Evolutionary conservation across 1,140 invertebrate species (phyloP), one percentile per base, ranked within the genome.

Genomic region (Calephelis nemesis): DNA sequence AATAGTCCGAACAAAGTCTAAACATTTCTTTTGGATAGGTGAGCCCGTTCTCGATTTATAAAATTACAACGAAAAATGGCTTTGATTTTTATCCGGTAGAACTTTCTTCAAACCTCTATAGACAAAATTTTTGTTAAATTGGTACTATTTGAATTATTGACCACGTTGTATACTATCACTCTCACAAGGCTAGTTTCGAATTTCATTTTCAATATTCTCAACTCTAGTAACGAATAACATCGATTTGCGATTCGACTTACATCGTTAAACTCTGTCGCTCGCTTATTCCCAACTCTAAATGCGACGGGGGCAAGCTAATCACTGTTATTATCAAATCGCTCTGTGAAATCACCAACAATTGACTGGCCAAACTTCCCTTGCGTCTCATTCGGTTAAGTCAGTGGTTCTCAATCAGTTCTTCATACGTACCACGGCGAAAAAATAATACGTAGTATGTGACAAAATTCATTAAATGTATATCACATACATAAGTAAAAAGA

Each of bases 331-430:
- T 75, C 77, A 78, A 88, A 89, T 88, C 81, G 77, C 81, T 81
- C 74, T 82, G 79, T 83, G 85, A 90, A 85, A 90, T 88, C 83
- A 80, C 67, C 78, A 80, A 87, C 84, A 87, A 88, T 86, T 78
- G 81, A 73, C 84, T 85, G 82, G 82, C 84, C 79, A 73, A 72
- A 82, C 83, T 83, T 87, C 84, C 81, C 78, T 74, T 65, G 68
- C 71, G 75, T 82, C 79, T 73, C 79, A 87, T 86, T 90, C 84
- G 81, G 85, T 87, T 80, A 74, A 45, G 42, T 45, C 42, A 45
- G 42, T 45, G 6, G 42, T 7, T 45, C 42, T 9, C 42, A 45
- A 45, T 7, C 42, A 5, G 42, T 45, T 45, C 5, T 45, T 45
- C 42, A 30, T 45, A 45, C 42, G 42, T 9, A 30, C 30, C 30